A percentile compares a stretch with the other conserved stretches of the same genome.
phyloP scores from a whole-genome alignment of 2,888 invertebrate species.

The Desoria tigrina region DNA sequence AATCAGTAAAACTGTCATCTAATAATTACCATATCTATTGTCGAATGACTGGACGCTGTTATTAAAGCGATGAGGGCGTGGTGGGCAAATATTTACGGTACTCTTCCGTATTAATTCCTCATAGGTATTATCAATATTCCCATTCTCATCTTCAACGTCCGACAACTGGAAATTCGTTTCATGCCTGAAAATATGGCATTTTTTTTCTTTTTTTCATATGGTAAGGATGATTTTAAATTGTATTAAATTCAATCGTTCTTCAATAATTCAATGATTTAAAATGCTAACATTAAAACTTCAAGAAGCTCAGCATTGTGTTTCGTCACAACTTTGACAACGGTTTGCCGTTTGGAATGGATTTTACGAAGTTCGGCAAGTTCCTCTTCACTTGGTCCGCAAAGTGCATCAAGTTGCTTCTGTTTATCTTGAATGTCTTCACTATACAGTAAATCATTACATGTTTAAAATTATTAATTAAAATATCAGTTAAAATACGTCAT shows the following conservation, averaged over 20 bases:
- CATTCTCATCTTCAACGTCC: too few relatives aligned
- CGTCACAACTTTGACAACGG: conserved; percentile 37
- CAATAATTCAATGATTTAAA: neutral
- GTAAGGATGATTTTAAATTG: too few relatives aligned
- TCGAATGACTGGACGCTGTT: too few relatives aligned
- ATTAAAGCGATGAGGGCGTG: too few relatives aligned
- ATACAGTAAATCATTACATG: neutral
- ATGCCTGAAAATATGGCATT: too few relatives aligned
- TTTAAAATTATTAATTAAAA: neutral
- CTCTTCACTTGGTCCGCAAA: conserved; percentile 33
- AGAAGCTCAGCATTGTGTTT: conserved; percentile 41
- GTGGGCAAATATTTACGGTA: too few relatives aligned
- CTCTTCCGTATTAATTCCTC: too few relatives aligned
- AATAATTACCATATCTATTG: too few relatives aligned
- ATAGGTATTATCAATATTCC: too few relatives aligned
- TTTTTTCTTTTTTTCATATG: too few relatives aligned
- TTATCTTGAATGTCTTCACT: conserved; percentile 34
- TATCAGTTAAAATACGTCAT: neutral
- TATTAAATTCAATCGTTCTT: neutral
- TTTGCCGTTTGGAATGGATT: conserved; percentile 33
- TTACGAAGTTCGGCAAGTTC: conserved; percentile 36
- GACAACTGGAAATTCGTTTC: conserved; percentile 14
- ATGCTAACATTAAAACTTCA: conserved; percentile 18
- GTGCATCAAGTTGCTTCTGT: conserved; percentile 30
- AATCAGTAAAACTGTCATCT: too few relatives aligned